Evolutionary conservation across 2,113 vertebrate genomes (phyloP), one percentile per base, ranked within the genome.

Genomic region (Erythrocercus mccallii): DNA sequence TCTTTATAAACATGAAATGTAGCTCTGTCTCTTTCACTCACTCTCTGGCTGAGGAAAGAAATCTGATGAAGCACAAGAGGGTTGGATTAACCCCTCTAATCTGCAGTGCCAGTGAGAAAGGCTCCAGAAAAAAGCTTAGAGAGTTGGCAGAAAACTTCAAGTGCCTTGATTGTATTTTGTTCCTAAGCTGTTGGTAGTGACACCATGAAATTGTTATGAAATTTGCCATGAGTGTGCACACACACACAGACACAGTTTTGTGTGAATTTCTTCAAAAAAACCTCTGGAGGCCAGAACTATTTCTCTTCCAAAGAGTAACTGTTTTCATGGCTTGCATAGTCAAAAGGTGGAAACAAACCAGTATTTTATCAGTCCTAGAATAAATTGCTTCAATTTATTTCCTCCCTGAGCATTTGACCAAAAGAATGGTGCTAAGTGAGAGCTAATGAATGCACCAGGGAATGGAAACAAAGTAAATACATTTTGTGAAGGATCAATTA

Each of bases 301-400:
- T 68, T 48, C 27, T 90, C 57, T 81, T 84, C 61, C 51, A 64
- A 74, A 83, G 28, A 58, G 37, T 44, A 91, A 71, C 44, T 66
- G 33, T 31, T 74, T 58, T 92, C 40, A 37, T 28, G 40, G 11
- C 8, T 48, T 66, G 33, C 40, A 10, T 11, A 57, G 54, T 86
- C 27, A 71, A 93, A 83, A 51, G 10, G 11, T 70, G 8, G 68
- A 64, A 89, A 83, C 53, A 81, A 83, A 72, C 10, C 30, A 51
- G 38, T 40, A 27, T 54, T 94, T 83, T 90, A 69, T 56, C 44
- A 89, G 10, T 51, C 73, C 40, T 64, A 35, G 77, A 88, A 71
- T 53, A 94, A 95, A 94, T 87, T 76, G 54, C 50, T 58, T 51
- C 28, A 30, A 79, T 74, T 94, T 90, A 68, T 93, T 92, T 92